Evolutionary conservation across 2,888 invertebrate species (phyloP), one percentile per base, ranked within the genome.

Genomic region (Acheta domesticus): DNA sequence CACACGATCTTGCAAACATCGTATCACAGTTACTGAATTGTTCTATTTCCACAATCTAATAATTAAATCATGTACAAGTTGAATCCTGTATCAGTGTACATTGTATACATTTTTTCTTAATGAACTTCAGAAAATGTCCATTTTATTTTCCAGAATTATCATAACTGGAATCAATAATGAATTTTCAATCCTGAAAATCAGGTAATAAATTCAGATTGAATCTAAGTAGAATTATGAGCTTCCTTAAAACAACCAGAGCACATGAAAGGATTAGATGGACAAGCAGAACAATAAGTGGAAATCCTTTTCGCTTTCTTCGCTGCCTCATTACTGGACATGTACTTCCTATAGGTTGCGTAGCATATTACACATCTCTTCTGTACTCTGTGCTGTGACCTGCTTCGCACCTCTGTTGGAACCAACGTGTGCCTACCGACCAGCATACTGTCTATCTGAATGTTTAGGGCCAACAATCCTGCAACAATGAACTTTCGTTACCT

Each of bases 401-500:
- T 62, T 62, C 62, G 62, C 62, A 62, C n/a, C 62, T 62, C 62
- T 19, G 62, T 62, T 19, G 62, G 62, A 62, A 62, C 62, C 62
- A 62, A 62, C 62, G 62, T 62, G n/a, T 62, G 62, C 62, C 62
- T 62, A 62, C 62, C 62, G 1, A 62, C 14, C 62, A n/a, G 62
- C 62, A n/a, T n/a, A 62, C 62, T 62, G 62, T 62, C 62, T 62
- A 62, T 62, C n/a, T 62, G 62, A 62, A 62, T 62, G 62, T 62
- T 62, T 62, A 62, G n/a, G 62, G 62, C 62, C 62, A 62, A 62
- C 62, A 62, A 62, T 62, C 62, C 62, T 62, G 62, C 62, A 62
- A 62, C 62, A 62, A 62, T 62, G 62, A 62, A n/a, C 62, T 62
- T 62, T 16, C 11, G 62, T 62, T 62, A 62, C 62, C 62, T 62